Evolutionary conservation across 2,797 vertebrate genomes (phyloP), one percentile per base, ranked within the genome.

Genomic region (Thaleichthys pacificus): DNA sequence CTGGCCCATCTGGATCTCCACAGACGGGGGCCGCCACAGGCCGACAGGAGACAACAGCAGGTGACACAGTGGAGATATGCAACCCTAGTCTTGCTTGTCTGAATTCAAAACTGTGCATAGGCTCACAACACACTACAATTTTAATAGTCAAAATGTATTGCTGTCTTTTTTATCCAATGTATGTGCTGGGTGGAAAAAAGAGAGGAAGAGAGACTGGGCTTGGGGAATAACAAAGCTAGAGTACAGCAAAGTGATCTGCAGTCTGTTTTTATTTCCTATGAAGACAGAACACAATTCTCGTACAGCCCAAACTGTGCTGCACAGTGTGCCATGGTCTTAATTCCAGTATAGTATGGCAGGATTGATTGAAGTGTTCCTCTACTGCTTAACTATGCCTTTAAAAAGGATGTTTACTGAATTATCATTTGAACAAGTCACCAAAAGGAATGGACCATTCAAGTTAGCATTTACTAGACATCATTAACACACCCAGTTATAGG

Each of bases 1-100:
- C 51, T 56, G 71, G 73, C 76, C 80, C 88, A 91, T 89, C 89
- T 91, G 86, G 77, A 85, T 77, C 79, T 80, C 68, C 51, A 71
- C 69, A 79, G 77, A 65, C 82, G 35, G 9, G 63, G 74, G 71
- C 70, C n/a, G n/a, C 67, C 77, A 74, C 77, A 78, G 74, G 65
- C 17, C 63, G 70, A 80, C 70, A 74, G 77, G 68, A 68, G 66
- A 71, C 74, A 68, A 81, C 51, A 71, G 66, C 51, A 71, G 64
- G 28, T 49, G 69, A 74, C 57, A 66, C 47, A 71, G n/a, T 76
- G 30, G 72, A 56, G 63, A 71, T 71, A 58, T 28, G 63, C 78
- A 7, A 63, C 61, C 9, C 19, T 19, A 64, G 62, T n/a, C 62
- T 32, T 38, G 9, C 32, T 24, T 64, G 32, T 56, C 19, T 56